Percentiles rank a stretch among this genome's conserved stretches.
phyloP scores from a whole-genome alignment of 2,797 vertebrate genomes.

The Naso thynnoides region DNA sequence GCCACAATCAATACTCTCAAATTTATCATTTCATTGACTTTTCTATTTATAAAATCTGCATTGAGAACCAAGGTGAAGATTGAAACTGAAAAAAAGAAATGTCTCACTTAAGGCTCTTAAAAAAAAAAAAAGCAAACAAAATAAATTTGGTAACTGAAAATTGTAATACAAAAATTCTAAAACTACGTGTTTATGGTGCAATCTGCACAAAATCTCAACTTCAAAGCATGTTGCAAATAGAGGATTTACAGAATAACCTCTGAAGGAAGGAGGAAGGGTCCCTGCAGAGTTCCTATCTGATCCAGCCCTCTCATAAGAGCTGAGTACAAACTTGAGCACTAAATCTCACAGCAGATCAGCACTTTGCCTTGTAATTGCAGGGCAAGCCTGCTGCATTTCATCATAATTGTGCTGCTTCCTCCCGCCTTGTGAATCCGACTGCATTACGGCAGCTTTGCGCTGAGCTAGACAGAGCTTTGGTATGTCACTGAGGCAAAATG shows the following conservation, averaged over 20 bases:
- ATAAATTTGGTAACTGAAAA: background rate
- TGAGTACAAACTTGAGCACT: slow-evolving; percentile 26
- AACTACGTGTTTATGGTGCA: slow-evolving; percentile 12
- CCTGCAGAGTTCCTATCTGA: slow-evolving; percentile 64
- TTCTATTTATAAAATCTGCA: slow-evolving; percentile 43
- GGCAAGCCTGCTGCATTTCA: slow-evolving; percentile 56
- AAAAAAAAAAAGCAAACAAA: slow-evolving; percentile 17
- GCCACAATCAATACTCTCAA: slow-evolving; percentile 42
- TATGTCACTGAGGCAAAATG: background rate
- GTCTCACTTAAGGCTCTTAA: background rate
- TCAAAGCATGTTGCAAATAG: slow-evolving; percentile 46
- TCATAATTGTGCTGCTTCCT: slow-evolving; percentile 76
- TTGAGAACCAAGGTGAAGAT: background rate
- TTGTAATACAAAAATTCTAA: background rate
- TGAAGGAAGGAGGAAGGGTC: slow-evolving; percentile 40
- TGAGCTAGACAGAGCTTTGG: slow-evolving; percentile 2
- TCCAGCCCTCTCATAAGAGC: slow-evolving; percentile 41
- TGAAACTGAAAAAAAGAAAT: background rate
- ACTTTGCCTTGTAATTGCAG: slow-evolving; percentile 77
- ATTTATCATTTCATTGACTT: slow-evolving; percentile 48
- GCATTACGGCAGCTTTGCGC: slow-evolving; percentile 30
- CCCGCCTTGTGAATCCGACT: slow-evolving; percentile 26
- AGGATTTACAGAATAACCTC: slow-evolving; percentile 37
- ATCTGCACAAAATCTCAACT: slow-evolving; percentile 27
- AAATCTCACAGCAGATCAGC: slow-evolving; percentile 73